These are phyloP conservation scores for Pocota personata DNA, from an alignment of 2,888 invertebrate species.

Conservation along the genomic window DNA sequence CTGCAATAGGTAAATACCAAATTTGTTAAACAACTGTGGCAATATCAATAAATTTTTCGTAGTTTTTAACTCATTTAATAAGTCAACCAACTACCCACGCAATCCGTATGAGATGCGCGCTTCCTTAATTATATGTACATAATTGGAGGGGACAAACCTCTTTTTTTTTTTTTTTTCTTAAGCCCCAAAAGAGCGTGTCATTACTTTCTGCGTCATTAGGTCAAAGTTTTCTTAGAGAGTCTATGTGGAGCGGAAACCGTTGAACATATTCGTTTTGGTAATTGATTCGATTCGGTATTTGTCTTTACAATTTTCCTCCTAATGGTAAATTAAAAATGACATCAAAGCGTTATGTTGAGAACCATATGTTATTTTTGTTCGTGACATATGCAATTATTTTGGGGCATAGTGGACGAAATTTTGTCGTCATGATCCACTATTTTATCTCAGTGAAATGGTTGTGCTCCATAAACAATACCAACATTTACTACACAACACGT, in stretches of 20 bases:
- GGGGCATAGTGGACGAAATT: background rate
- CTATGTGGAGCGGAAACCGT: slow-evolving; percentile 7
- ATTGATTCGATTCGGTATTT: slow-evolving; percentile 5
- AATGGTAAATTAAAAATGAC: background rate
- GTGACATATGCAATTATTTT: background rate
- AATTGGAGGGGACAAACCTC: slow-evolving; percentile 43
- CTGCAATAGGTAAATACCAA: background rate
- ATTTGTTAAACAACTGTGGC: slow-evolving; percentile 1
- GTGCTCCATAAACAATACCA: background rate
- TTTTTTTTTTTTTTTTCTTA: background rate
- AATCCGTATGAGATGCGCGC: background rate
- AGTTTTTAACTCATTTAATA: background rate
- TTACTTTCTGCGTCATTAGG: slow-evolving; percentile 40
- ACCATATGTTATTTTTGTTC: background rate
- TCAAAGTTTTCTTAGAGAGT: slow-evolving; percentile 2
- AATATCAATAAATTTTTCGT: background rate
- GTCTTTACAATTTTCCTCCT: background rate
- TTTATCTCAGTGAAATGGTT: too few relatives aligned
- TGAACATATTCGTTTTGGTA: slow-evolving; percentile 13
- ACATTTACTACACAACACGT: background rate
- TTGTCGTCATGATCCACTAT: background rate
- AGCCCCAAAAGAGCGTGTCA: slow-evolving; percentile 31
- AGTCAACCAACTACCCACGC: background rate
- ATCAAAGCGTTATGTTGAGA: background rate
- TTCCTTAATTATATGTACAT: slow-evolving; percentile 16